Percentiles rank a stretch among this genome's conserved stretches.
Evolutionary conservation across 2,888 invertebrate genomes (phyloP).

Genomic region (Ypsolopha scabrella): DNA sequence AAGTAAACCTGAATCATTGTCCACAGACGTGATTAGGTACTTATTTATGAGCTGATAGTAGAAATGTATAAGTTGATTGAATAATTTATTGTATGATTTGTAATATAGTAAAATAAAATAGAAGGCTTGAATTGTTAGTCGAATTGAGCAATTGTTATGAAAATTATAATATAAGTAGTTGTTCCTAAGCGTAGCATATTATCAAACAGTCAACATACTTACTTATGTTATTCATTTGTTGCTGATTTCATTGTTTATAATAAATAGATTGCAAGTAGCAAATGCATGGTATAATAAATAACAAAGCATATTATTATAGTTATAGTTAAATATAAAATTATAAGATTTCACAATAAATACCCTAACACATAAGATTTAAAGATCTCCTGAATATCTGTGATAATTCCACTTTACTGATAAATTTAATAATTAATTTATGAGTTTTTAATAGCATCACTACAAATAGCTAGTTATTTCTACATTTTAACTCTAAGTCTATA

Average conservation of each 20-base stretch:
- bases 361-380: slow-evolving; percentile 60
- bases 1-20: no score
- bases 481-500: slow-evolving; percentile 1
- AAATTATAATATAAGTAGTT: slow-evolving; percentile 3
- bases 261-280: not conserved
- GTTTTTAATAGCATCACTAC: slow-evolving; percentile 34
- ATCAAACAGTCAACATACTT: not conserved
- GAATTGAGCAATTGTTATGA: not conserved
- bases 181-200: not conserved
- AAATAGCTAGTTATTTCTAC: slow-evolving; percentile 3
- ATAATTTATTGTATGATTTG: no score
- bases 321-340: not conserved
- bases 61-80: no score
- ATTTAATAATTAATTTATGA: slow-evolving; percentile 58
- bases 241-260: not conserved
- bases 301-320: not conserved
- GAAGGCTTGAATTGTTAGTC: not conserved
- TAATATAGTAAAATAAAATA: not conserved
- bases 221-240: not conserved
- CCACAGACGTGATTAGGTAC: no score
- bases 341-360: slow-evolving; percentile 19
- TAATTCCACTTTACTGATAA: slow-evolving; percentile 54
- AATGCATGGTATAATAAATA: not conserved
- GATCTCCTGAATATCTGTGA: slow-evolving; percentile 69
- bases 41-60: no score